These are phyloP conservation scores for Cryptoblepharus egeriae DNA, from an alignment of 2,797 vertebrate species.

Conservation along the genomic window DNA sequence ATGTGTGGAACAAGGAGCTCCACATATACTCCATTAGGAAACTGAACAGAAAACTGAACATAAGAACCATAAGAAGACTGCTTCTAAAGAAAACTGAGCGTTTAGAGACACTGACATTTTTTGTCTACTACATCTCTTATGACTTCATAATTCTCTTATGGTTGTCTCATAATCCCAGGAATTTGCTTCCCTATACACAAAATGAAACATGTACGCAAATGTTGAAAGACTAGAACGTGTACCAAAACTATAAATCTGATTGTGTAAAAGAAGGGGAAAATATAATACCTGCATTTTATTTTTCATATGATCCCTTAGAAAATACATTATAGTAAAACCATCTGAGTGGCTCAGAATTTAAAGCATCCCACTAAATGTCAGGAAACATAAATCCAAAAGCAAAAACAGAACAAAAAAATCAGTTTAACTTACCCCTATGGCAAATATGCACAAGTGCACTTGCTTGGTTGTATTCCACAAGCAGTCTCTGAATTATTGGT, in stretches of 20 bases:
- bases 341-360: not conserved
- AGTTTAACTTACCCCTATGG: constrained; percentile 69
- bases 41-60: no score
- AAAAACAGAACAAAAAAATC: constrained; percentile 53
- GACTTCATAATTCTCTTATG: no score
- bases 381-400: not conserved
- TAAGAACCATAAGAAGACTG: no score
- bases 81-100: no score
- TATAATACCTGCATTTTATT: not conserved
- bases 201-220: not conserved
- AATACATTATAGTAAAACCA: no score
- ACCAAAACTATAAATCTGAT: not conserved
- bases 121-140: no score
- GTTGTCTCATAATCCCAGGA: no score
- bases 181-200: no score
- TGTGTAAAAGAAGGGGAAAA: not conserved
- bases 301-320: not conserved
- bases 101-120: no score
- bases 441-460: constrained; percentile 65
- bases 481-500: constrained; percentile 79
- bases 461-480: constrained; percentile 78
- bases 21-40: no score
- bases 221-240: not conserved
- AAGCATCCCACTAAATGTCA: not conserved
- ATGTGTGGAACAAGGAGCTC: not conserved